A percentile compares a stretch with the other conserved stretches of the same genome.
phyloP scores from a whole-genome alignment of 2,797 vertebrate species.

The Vireo griseus region DNA sequence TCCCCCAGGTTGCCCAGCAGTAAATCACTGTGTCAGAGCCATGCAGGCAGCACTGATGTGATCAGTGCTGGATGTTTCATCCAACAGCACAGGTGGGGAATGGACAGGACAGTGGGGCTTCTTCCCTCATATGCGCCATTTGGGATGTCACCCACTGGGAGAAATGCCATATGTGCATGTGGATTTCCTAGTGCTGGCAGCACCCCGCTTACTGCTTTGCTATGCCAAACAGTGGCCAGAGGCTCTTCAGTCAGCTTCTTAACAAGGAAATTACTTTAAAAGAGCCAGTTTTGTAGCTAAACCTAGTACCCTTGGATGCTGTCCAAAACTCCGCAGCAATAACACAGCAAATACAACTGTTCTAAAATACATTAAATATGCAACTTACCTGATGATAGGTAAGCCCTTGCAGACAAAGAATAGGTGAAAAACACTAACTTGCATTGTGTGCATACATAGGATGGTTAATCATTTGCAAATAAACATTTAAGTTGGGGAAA shows the following conservation, averaged over 20 bases:
- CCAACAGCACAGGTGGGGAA: background rate
- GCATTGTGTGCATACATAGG: background rate
- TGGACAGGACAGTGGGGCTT: fast-evolving
- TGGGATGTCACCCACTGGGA: fast-evolving
- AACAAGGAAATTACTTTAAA: conserved; percentile 63
- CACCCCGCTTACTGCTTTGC: background rate
- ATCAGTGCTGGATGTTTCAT: background rate
- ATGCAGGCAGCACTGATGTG: background rate
- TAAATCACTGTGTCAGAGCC: background rate
- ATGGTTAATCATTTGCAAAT: conserved; percentile 44
- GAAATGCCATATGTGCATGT: fast-evolving
- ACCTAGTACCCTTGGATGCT: conserved; percentile 34
- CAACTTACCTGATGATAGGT: background rate
- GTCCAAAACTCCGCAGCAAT: background rate
- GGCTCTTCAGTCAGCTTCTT: conserved; percentile 56
- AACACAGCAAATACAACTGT: conserved; percentile 26
- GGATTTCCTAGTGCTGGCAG: background rate
- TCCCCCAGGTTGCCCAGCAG: background rate
- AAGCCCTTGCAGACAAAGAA: conserved; percentile 26
- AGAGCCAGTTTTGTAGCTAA: conserved; percentile 58
- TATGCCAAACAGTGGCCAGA: background rate
- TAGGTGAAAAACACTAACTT: conserved; percentile 4
- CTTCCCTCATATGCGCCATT: fast-evolving
- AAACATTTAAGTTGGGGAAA: background rate
- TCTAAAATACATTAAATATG: conserved; percentile 33